These are phyloP conservation scores for Lindbergichthys nudifrons DNA, from an alignment of 2,797 vertebrate genomes.

Conservation along the genomic window DNA sequence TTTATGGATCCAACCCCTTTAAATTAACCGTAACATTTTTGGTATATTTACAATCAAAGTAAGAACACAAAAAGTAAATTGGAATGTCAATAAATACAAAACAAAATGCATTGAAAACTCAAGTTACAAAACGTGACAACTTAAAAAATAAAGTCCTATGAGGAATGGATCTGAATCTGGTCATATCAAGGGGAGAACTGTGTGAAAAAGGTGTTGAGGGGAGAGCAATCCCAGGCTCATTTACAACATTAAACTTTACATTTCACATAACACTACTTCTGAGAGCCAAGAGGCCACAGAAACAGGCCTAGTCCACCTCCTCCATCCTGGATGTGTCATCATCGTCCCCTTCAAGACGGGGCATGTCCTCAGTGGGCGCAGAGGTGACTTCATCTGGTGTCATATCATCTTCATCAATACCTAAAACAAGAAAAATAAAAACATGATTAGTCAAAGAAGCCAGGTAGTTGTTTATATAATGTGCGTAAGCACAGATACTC, in stretches of 20 bases:
- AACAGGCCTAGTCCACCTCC: constrained; percentile 89
- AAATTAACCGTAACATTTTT: constrained; percentile 64
- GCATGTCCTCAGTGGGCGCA: constrained; percentile 92
- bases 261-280: constrained; percentile 50
- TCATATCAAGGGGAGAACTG: constrained; percentile 19
- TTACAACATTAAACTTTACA: constrained; percentile 65
- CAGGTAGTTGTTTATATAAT: background rate
- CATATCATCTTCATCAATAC: constrained; percentile 94
- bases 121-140: constrained; percentile 62
- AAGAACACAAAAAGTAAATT: constrained; percentile 53
- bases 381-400: constrained; percentile 85
- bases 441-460: background rate
- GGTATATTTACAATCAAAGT: constrained; percentile 71
- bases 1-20: constrained; percentile 51
- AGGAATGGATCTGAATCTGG: constrained; percentile 53
- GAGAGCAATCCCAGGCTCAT: constrained; percentile 45
- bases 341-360: constrained; percentile 93
- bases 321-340: constrained; percentile 97
- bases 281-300: constrained; percentile 19
- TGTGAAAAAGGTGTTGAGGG: constrained; percentile 14
- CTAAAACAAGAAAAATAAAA: constrained; percentile 67
- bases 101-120: constrained; percentile 53
- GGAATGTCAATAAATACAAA: constrained; percentile 82
- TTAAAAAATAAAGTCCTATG: constrained; percentile 34
- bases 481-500: constrained; percentile 55